Base-by-base conservation (phyloP, 92 coral and sea anemone genomes). In the Zoanthus gigantus region DNA sequence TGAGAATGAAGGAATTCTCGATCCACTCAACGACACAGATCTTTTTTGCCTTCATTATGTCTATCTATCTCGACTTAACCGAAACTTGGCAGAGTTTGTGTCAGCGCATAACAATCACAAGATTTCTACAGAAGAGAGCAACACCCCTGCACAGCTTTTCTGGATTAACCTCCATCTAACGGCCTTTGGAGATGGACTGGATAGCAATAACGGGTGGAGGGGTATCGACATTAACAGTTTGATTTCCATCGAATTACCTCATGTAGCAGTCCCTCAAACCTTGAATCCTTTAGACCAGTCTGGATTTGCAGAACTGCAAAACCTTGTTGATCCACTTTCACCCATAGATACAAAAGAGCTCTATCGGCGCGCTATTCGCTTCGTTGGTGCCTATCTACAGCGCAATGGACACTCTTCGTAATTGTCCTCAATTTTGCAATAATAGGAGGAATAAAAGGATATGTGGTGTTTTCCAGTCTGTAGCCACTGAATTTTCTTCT, bases 31-130 rank as follows among this genome's bases (percentile, higher is more conserved):
- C 63, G 89, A 72, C 42, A 89, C 94, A 6, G 94, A 92, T 53
- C 73, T 88, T 3, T 92, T 92, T 66, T 92, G 94, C 71, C 46
- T 92, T 42, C 92, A 92, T 46, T 89, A 80, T 77, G 90, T 73
- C 15, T 88, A 92, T 61, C 79, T 92, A 13, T 90, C 94, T 34
- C 73, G 94, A 37, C 61, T 91, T 34, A 91, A 88, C 72, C 79
- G 83, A 74, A 79, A 83, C 9, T 23, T 90, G 18, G 60, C 74
- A 57, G 92, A 88, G 66, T 92, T 80, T 80, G 72, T 92, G 31
- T 34, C 84, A 63, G 92, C 94, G 23, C 94, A 91, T 74, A 92
- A 92, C 80, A 78, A 87, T 44, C 94, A 92, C 73, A 76, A 66
- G 69, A 82, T 92, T 32, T 92, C 92, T 5, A 92, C 92, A 9